Evolutionary conservation across 2,888 invertebrate species (phyloP), one percentile per base, ranked within the genome.

Genomic region (Lymantria dispar): DNA sequence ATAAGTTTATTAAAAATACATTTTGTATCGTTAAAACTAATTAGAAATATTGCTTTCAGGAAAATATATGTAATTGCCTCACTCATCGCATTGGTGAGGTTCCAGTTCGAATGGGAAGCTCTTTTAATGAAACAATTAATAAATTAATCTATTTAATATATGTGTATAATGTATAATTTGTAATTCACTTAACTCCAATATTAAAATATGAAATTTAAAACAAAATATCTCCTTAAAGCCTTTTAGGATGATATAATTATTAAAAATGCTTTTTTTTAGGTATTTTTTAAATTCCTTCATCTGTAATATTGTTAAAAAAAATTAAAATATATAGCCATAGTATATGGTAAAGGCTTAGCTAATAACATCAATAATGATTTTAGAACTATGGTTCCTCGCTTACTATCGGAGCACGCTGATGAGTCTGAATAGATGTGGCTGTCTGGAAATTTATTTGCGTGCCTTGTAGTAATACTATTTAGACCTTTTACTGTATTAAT

Each of bases 51-150:
- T 56, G 47, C 58, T 87, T 87, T 61, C 87, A 88, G 87, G 86
- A 87, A 88, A 87, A 80, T 88, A 87, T 65, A 81, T 87, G 85
- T 88, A 86, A 86, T 68, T 59, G 45, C 55, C 43, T 63, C 70
- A 69, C 64, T 70, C 73, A 62, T 67, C 76, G 64, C 78, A 76
- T 74, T 71, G 54, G 64, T 61, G 76, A 72, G 74, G 62, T 72
- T 75, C 74, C 68, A 73, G 76, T 69, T 70, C 70, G 68, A 60
- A 59, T 70, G 69, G 63, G 65, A 70, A 72, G 75, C 70, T 65
- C 60, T 59, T 62, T 52, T 62, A 52, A 57, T 51, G 47, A 58
- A 48, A 41, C 53, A 39, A 45, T 45, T 50, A 13, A 14, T 52
- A 13, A 40, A 40, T 14, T 14, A 12, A 14, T 40, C 40, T 58